phyloP scores from a whole-genome alignment of 2,888 invertebrate genomes.

The Drosophila differens region DNA sequence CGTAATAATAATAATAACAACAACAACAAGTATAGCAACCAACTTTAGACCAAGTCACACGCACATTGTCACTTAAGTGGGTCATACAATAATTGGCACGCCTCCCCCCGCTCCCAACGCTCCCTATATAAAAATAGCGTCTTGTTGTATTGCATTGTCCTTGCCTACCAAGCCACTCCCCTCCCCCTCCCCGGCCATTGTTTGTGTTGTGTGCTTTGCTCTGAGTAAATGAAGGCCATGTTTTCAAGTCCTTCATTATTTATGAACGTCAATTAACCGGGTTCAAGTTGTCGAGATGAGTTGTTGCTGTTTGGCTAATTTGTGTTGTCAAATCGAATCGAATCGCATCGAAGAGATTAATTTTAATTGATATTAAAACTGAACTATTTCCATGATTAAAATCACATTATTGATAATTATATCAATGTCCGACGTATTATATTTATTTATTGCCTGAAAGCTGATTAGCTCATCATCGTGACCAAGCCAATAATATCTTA shows the following conservation, averaged over 20 bases:
- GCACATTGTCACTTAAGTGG: conserved; percentile 74
- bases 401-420: not conserved
- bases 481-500: not conserved
- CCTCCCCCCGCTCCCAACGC: conserved; percentile 4
- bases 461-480: not conserved
- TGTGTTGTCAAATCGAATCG: not conserved
- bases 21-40: conserved; percentile 26
- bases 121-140: conserved; percentile 5
- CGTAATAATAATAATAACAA: conserved; percentile 36
- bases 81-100: conserved; percentile 74
- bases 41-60: conserved; percentile 56
- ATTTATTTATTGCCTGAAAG: not conserved
- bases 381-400: not conserved
- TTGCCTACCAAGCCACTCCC: not conserved
- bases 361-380: not conserved
- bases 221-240: not conserved
- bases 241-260: not conserved
- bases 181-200: not conserved
- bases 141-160: conserved; percentile 16
- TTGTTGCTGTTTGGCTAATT: not conserved
- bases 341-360: not conserved
- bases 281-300: not conserved
- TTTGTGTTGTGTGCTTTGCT: not conserved
- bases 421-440: not conserved
- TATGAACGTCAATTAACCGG: conserved; percentile 6